These are phyloP conservation scores for Malacoraja senta DNA, from an alignment of 2,797 vertebrate species.

Conservation along the genomic window DNA sequence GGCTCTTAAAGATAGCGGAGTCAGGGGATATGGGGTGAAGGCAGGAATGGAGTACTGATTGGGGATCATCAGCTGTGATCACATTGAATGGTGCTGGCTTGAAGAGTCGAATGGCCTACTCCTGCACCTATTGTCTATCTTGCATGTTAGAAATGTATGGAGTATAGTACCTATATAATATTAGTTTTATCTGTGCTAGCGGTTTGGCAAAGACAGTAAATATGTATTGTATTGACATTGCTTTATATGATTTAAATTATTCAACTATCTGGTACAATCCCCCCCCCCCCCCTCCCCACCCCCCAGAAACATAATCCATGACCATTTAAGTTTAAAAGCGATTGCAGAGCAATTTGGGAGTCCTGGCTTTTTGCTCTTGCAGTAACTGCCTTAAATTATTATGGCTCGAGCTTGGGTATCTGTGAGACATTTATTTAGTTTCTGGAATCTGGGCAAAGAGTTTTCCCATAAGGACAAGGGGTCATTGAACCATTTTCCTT, in stretches of 20 bases:
- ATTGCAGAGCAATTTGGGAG: not conserved
- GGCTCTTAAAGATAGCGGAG: too few relatives aligned
- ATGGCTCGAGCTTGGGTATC: not conserved
- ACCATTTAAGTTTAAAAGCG: not conserved
- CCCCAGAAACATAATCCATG: not conserved
- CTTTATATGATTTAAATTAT: not conserved
- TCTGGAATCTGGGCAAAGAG: not conserved
- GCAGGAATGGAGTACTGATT: too few relatives aligned
- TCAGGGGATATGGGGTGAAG: too few relatives aligned
- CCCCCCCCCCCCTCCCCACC: too few relatives aligned
- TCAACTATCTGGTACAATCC: not conserved
- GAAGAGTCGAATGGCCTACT: not conserved
- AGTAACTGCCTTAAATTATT: not conserved
- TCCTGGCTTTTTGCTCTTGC: not conserved
- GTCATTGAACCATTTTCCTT: not conserved
- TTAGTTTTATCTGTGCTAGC: not conserved
- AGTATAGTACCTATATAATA: not conserved
- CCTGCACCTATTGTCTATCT: not conserved
- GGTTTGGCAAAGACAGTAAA: not conserved
- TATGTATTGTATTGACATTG: not conserved
- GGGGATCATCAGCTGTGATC: too few relatives aligned
- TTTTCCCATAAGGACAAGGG: not conserved
- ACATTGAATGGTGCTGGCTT: too few relatives aligned
- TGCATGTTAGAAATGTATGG: not conserved
- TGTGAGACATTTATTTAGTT: not conserved